phyloP scores from a whole-genome alignment of 2,113 vertebrate genomes.

The Ptychochromis oligacanthus region DNA sequence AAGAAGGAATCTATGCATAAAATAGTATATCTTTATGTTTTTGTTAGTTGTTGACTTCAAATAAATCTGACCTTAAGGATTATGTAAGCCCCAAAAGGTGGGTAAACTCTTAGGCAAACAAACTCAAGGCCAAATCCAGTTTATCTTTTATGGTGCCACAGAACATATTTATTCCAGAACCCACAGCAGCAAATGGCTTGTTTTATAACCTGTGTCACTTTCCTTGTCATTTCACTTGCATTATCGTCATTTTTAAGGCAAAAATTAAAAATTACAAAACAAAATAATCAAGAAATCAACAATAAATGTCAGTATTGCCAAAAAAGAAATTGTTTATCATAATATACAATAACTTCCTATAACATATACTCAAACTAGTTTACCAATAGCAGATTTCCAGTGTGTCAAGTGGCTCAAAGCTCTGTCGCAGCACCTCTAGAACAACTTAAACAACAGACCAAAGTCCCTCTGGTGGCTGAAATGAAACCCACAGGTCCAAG shows the following conservation, averaged over 20 bases:
- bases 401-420: neutral
- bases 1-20: neutral
- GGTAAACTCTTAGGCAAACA: slow-evolving; percentile 23
- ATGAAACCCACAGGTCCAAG: slow-evolving; percentile 18
- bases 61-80: neutral
- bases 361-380: neutral
- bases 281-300: neutral
- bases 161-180: neutral
- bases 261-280: rapidly evolving
- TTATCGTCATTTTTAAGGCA: neutral
- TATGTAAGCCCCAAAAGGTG: neutral
- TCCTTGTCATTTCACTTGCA: neutral
- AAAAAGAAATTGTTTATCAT: neutral
- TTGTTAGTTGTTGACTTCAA: neutral
- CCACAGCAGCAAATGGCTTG: neutral
- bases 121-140: slow-evolving; percentile 6
- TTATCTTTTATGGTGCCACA: neutral
- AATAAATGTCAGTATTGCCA: neutral
- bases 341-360: neutral
- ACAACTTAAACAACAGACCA: slow-evolving; percentile 22
- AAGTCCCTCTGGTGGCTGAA: slow-evolving; percentile 46
- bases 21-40: neutral
- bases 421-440: neutral
- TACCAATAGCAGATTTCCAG: neutral
- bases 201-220: neutral